phyloP scores from a whole-genome alignment of 2,113 vertebrate genomes.

The Spizaetus ornatus region DNA sequence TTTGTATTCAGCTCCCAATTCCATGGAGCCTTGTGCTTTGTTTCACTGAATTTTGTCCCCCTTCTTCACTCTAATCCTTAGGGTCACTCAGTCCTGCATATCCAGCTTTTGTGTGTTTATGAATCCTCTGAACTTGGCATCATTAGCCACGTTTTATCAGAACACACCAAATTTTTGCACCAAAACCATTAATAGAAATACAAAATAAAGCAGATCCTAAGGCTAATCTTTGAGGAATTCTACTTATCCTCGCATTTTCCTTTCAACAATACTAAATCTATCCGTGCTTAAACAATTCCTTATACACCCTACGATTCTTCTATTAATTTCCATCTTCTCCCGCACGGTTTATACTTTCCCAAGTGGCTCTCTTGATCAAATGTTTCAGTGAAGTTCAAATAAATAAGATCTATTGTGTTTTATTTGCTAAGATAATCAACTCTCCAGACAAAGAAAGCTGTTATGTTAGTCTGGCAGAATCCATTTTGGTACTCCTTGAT shows the following conservation, averaged over 20 bases:
- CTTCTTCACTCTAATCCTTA: conserved; percentile 17
- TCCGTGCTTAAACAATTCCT: neutral
- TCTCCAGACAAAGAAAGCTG: neutral
- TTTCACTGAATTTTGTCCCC: neutral
- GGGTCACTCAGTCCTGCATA: conserved; percentile 10
- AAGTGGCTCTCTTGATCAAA: neutral
- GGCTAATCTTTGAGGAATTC: conserved; percentile 23
- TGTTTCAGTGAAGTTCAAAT: neutral
- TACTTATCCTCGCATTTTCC: neutral
- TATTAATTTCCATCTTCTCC: neutral
- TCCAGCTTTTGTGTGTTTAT: conserved; percentile 9
- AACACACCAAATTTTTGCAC: conserved; percentile 29
- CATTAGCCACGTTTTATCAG: conserved; percentile 42
- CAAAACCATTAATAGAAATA: conserved; percentile 30
- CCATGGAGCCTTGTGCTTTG: neutral
- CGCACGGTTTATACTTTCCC: neutral
- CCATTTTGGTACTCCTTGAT: neutral
- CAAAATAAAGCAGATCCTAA: conserved; percentile 15
- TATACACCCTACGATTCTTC: neutral
- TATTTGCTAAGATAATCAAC: neutral
- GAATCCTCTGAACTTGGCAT: conserved; percentile 22
- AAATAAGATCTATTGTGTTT: neutral
- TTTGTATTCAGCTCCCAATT: neutral
- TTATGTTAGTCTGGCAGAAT: neutral
- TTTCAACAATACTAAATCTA: neutral